Base-by-base conservation (phyloP, 2,113 vertebrate species). In the Ailurus styani region DNA sequence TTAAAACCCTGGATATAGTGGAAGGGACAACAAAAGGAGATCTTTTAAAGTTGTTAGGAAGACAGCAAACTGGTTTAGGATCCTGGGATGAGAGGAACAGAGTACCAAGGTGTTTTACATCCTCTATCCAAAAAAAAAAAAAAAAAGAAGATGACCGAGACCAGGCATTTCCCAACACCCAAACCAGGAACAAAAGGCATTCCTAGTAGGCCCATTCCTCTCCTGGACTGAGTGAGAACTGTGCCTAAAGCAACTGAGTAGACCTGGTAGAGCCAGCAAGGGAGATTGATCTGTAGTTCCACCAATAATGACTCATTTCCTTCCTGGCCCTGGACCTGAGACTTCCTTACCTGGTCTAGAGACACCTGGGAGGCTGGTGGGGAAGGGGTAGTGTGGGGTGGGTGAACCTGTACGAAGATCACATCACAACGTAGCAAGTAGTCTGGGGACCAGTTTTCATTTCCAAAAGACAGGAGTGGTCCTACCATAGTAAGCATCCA, bases 381-480 rank as follows among this genome's bases (percentile, higher is more conserved):
- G 13, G 21, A 14, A 5, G 1, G 14, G 4, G 0, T 20, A 0
- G 3, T n/a, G 3, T 11, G 6, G 3, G 2, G 12, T 34, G 0
- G 10, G 27, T 1, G 1, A 4, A 25, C 8, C 64, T 37, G 0
- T 25, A 89, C 14, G 6, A 9, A 75, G 40, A 57, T n/a, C 70
- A 86, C 25, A 54, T 64, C 40, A 73, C 23, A 88, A 14, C 6
- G 40, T 2, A 72, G 9, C 7, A 73, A 5, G 6, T 2, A 57
- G 17, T 18, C 27, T 25, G 27, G 15, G 27, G 37, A 31, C 47
- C 27, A 82, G 18, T 75, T 6, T 91, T 62, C 9, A 29, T 85
- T 27, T 27, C 7, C 29, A 60, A 29, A 7, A 15, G 5, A 34
- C n/a, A 52, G 8, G 45, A 20, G 5, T 57, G 6, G 72, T 31